These are phyloP conservation scores for Drosophila azteca DNA, from an alignment of 1,140 invertebrate species.

Conservation along the genomic window DNA sequence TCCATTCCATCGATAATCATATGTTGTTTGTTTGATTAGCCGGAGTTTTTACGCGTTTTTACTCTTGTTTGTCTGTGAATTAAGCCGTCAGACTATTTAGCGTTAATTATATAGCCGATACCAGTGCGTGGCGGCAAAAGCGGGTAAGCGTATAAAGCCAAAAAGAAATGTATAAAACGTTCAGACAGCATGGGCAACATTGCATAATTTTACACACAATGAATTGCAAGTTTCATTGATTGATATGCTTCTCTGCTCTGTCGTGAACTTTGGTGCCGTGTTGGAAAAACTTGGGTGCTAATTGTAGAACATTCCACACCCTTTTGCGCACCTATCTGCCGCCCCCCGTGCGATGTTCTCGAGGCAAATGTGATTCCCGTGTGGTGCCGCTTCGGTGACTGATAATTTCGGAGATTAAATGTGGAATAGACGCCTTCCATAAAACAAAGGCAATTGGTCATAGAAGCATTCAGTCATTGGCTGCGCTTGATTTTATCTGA, in stretches of 20 bases:
- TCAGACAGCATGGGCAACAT: constrained; percentile 14
- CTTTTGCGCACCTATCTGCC: constrained; percentile 7
- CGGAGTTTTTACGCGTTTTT: not conserved
- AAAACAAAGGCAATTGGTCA: constrained; percentile 43
- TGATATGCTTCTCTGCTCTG: not conserved
- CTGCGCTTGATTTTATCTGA: constrained; percentile 31
- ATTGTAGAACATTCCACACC: not conserved
- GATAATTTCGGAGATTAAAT: constrained; percentile 40
- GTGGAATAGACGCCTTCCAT: constrained; percentile 22
- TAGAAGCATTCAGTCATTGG: constrained; percentile 32
- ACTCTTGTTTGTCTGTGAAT: constrained; percentile 8
- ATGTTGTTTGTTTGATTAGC: too few species aligned
- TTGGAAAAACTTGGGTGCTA: not conserved
- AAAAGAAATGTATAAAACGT: too few species aligned
- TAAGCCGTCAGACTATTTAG: constrained; percentile 1
- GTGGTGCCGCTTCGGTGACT: constrained; percentile 8
- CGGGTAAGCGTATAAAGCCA: constrained; percentile 1
- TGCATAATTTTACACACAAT: constrained; percentile 54
- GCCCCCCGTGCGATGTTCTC: not conserved
- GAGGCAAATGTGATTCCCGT: constrained; percentile 18
- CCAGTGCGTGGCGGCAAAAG: not conserved
- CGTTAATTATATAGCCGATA: not conserved
- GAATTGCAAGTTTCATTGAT: constrained; percentile 43
- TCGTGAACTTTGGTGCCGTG: constrained; percentile 19
- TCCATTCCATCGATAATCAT: too few species aligned